Percentiles rank a stretch among this genome's conserved stretches.
Evolutionary conservation across 2,113 vertebrate genomes (phyloP).

Genomic region (Acanthochromis polyacanthus): DNA sequence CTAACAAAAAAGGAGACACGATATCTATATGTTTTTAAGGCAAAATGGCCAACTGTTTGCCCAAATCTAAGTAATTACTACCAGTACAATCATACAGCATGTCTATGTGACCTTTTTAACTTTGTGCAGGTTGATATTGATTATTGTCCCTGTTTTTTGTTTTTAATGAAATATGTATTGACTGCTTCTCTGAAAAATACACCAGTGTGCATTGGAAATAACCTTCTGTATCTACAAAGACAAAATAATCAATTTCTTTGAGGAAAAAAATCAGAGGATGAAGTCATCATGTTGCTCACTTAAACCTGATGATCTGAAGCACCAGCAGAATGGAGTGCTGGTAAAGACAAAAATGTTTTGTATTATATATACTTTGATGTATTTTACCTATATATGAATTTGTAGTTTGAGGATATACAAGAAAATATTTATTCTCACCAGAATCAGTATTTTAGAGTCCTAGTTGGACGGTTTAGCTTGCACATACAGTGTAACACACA

Average conservation of each 20-base stretch:
- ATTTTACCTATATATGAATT: not conserved
- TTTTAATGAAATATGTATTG: too few species aligned
- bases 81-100: not conserved
- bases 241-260: not conserved
- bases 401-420: not conserved
- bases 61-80: not conserved
- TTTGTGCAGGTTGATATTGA: too few species aligned
- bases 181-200: too few species aligned
- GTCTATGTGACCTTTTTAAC: too few species aligned
- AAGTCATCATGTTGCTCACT: too few species aligned
- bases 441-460: not conserved
- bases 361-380: not conserved
- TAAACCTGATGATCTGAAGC: not conserved
- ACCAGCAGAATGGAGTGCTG: not conserved
- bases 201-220: too few species aligned
- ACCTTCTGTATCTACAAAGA: too few species aligned
- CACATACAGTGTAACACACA: constrained; percentile 1
- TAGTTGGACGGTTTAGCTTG: constrained; percentile 8
- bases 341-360: too few species aligned
- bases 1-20: not conserved
- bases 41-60: not conserved
- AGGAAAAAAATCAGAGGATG: not conserved
- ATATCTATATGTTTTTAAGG: too few species aligned
- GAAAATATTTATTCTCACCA: not conserved
- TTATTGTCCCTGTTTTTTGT: too few species aligned